These are phyloP conservation scores for Phrynocephalus forsythii DNA, from an alignment of 2,797 vertebrate genomes.

Conservation along the genomic window DNA sequence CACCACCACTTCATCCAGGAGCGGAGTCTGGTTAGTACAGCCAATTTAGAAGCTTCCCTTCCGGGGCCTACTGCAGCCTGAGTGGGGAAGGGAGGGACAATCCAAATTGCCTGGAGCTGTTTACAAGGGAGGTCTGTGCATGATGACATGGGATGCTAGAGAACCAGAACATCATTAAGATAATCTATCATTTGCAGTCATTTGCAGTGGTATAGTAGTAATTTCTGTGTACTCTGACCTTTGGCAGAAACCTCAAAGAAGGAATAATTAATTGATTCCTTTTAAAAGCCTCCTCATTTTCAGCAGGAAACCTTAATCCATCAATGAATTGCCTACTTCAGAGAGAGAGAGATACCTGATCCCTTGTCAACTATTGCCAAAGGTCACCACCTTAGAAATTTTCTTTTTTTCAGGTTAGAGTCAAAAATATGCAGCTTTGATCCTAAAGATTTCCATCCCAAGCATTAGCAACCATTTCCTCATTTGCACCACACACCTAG, in stretches of 20 bases:
- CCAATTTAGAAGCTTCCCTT: neutral
- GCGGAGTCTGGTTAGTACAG: neutral
- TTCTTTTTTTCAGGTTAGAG: neutral
- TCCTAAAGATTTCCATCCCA: neutral
- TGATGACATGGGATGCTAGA: neutral
- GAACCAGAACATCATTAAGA: neutral
- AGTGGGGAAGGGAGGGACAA: too few relatives aligned
- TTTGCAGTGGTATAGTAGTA: neutral
- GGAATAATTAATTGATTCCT: neutral
- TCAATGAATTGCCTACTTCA: neutral
- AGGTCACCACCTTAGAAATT: neutral
- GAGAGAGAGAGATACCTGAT: neutral
- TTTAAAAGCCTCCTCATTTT: neutral
- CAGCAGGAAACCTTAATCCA: neutral
- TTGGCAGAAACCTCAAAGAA: neutral
- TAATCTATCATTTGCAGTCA: neutral
- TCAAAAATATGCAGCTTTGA: conserved; percentile 5
- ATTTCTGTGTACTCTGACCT: neutral
- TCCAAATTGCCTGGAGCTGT: neutral
- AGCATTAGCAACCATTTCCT: conserved; percentile 7
- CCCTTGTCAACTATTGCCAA: neutral
- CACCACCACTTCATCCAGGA: neutral
- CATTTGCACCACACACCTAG: neutral
- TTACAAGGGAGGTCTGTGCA: neutral
- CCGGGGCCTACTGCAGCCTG: neutral